phyloP scores from a whole-genome alignment of 2,888 invertebrate genomes.

The Salpingus planirostris region DNA sequence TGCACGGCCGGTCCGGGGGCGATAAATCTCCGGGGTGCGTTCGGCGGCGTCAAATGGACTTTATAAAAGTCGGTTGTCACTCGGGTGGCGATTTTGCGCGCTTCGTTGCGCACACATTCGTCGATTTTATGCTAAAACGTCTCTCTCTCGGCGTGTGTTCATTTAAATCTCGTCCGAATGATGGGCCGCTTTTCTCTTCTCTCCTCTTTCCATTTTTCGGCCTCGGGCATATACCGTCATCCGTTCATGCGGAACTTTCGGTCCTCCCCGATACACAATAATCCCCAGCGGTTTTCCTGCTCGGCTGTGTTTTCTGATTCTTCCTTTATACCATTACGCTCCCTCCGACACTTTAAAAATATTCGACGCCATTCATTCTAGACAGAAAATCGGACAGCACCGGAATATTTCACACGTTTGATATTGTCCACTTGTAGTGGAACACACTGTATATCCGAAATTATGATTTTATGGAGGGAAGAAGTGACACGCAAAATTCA shows the following conservation, averaged over 20 bases:
- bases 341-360: too few relatives aligned
- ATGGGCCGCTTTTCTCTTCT: too few relatives aligned
- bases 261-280: conserved; percentile 15
- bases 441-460: too few relatives aligned
- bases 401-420: too few relatives aligned
- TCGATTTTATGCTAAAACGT: conserved; percentile 22
- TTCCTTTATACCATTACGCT: conserved; percentile 12
- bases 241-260: conserved; percentile 15
- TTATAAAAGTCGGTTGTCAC: conserved; percentile 21
- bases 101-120: conserved; percentile 20
- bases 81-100: conserved; percentile 15
- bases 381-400: too few relatives aligned
- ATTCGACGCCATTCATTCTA: too few relatives aligned
- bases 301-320: conserved; percentile 15
- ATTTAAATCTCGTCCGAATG: conserved; percentile 13
- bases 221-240: conserved; percentile 7
- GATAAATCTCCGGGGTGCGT: too few relatives aligned
- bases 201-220: too few relatives aligned
- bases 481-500: too few relatives aligned
- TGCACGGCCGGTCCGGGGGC: too few relatives aligned
- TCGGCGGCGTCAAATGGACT: conserved; percentile 20
- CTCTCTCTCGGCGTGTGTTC: conserved; percentile 11
- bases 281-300: conserved; percentile 15
- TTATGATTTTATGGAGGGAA: too few relatives aligned
- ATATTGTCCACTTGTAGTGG: too few relatives aligned